Evolutionary conservation across 2,888 invertebrate genomes (phyloP), one percentile per base, ranked within the genome.

Genomic region (Drosophila lacicola): DNA sequence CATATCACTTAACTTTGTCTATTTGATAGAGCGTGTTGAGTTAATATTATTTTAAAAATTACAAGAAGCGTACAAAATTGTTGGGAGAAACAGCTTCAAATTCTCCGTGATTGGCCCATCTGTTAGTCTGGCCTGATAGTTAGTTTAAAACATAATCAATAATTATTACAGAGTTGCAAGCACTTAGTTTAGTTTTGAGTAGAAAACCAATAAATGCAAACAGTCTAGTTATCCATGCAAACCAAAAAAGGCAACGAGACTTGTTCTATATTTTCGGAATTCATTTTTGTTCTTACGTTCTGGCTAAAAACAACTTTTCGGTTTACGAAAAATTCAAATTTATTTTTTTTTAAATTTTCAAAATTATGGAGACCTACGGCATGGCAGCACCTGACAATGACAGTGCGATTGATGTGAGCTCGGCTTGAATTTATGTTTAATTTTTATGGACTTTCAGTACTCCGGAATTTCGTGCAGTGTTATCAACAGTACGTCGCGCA

Each of bases 321-420:
- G 25, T 25, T 62, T 41, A 41, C 19, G 13, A 29, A 50, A 63
- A 19, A 65, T 65, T 45, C 2, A 45, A 65, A 51, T 64, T 51
- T 3, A 36, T 10, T 57, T 65, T 21, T 25, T 63, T 63, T 42
- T 33, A 25, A 46, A 25, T 37, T 44, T 37, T 51, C 67, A 33
- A 64, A 64, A 66, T 64, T 64, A 64, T 64, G 64, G 67, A 65
- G 46, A 65, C 39, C 25, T 67, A 66, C 29, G 66, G 57, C 29
- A 66, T 68, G 64, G 64, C 64, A 33, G 65, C 65, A n/a, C 64
- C 64, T 3, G 36, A 44, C 2, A 33, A 64, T 17, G 64, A 64
- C 4, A 53, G 19, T 8, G 25, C 41, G 11, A 64, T 64, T 4
- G 64, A 65, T 21, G 64, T 64, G 33, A 29, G 53, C 41, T 41